Evolutionary conservation across 2,888 invertebrate species (phyloP), one percentile per base, ranked within the genome.

Genomic region (Ophion ellenae): DNA sequence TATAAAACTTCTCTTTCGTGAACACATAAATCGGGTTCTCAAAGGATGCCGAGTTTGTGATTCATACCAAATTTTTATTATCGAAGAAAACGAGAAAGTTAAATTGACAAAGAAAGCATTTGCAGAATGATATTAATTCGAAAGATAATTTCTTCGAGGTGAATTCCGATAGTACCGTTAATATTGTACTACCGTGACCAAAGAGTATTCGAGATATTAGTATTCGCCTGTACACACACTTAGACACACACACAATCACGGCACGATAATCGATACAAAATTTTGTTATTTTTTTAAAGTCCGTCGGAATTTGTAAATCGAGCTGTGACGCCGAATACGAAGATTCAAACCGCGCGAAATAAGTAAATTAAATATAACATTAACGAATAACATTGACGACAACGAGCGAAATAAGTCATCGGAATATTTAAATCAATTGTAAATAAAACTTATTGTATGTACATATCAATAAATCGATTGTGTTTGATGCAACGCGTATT

Each of bases 381-480:
- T 36, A 69, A 67, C 64, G 63, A 78, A 66, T 47, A 28, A 71
- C 57, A 67, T 74, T 74, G 57, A 64, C 70, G 77, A 78, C 88
- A 53, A 83, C 90, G 61, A 85, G 78, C 87, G 87, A 90, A 87
- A 83, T 88, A 86, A 84, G 88, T 89, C 88, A 89, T 86, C 87
- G 88, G 88, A 84, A 90, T 89, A 87, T 90, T 90, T 88, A 86
- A 89, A 90, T 90, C 90, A 90, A 92, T 92, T 93, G 93, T 93
- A 93, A 93, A 93, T 93, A 93, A 86, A 92, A 90, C 90, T 92
- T 88, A 92, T 91, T 93, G 92, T 93, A 93, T 93, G 93, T 93
- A 93, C 93, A 93, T 93, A 93, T 93, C 93, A 93, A 93, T 93
- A 93, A 93, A 93, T 91, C 90, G 81, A 93, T 92, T 91, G 92